Conservation (phyloP, 2,797 vertebrate genomes). For the Rhinatrema bivittatum region DNA sequence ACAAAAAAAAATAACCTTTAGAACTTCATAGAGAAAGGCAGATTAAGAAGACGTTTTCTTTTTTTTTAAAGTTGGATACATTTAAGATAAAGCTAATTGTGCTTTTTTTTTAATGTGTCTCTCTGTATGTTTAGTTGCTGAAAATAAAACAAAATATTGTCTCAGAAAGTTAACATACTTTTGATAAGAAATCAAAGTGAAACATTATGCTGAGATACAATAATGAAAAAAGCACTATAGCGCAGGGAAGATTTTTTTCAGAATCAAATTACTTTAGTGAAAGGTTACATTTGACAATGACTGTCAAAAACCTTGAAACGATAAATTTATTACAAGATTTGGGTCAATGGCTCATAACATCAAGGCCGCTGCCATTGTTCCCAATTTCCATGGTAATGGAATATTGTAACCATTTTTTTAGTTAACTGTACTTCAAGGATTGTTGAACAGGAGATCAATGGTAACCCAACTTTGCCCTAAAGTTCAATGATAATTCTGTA, state of each 20-base stretch:
- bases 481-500: slow-evolving; percentile 6
- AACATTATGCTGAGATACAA: slow-evolving; percentile 7
- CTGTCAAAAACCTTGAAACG: slow-evolving; percentile 1
- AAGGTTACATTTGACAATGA: slow-evolving; percentile 6
- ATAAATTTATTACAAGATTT: slow-evolving; percentile 12
- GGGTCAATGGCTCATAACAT: slow-evolving; percentile 6
- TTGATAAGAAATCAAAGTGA: background rate
- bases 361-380: slow-evolving; percentile 14
- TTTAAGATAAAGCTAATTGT: no score
- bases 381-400: slow-evolving; percentile 16
- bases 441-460: slow-evolving; percentile 9
- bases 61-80: no score
- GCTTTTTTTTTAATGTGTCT: no score
- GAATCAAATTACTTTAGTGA: slow-evolving; percentile 15
- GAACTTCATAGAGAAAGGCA: no score
- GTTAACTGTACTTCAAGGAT: slow-evolving; percentile 12
- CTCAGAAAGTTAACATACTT: no score
- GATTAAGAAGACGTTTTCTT: no score
- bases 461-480: slow-evolving; percentile 17
- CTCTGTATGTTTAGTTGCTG: no score
- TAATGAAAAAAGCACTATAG: slow-evolving; percentile 3
- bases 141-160: no score
- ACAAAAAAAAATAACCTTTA: no score
- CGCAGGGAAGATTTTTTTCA: slow-evolving; percentile 2
- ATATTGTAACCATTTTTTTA: slow-evolving; percentile 15